These are phyloP conservation scores for Hyperopisus bebe DNA, from an alignment of 2,113 vertebrate genomes.

Conservation along the genomic window DNA sequence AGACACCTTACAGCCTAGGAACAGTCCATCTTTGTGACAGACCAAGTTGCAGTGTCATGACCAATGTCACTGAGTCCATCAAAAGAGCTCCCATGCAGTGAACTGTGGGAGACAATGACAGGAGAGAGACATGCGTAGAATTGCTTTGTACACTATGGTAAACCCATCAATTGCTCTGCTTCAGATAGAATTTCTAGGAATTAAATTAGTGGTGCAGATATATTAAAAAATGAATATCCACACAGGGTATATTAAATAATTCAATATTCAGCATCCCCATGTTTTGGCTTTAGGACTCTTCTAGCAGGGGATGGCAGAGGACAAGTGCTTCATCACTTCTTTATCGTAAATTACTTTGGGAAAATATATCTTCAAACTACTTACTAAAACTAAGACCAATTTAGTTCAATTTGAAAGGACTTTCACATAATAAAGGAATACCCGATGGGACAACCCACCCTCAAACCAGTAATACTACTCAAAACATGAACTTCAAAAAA, in stretches of 20 bases:
- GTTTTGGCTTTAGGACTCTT: not conserved
- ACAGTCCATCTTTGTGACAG: constrained; percentile 7
- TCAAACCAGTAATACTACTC: not conserved
- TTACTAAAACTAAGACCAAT: not conserved
- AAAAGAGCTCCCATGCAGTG: not conserved
- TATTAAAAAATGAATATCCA: not conserved
- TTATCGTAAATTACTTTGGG: not conserved
- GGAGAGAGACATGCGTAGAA: constrained; percentile 6
- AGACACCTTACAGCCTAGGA: not conserved
- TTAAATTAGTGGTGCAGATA: not conserved
- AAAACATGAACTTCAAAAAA: not conserved
- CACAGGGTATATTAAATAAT: not conserved
- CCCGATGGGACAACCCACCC: not conserved
- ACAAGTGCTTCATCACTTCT: not conserved
- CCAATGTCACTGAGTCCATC: not conserved
- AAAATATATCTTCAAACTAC: not conserved
- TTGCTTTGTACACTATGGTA: not conserved
- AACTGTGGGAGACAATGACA: not conserved
- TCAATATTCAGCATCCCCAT: not conserved
- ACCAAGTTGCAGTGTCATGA: not conserved
- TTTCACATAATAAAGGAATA: not conserved
- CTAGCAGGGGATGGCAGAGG: not conserved
- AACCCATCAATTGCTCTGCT: not conserved
- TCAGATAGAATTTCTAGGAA: not conserved
- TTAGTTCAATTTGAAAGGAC: not conserved